phyloP scores from a whole-genome alignment of 2,113 vertebrate species.

The Siphamia tubifer region DNA sequence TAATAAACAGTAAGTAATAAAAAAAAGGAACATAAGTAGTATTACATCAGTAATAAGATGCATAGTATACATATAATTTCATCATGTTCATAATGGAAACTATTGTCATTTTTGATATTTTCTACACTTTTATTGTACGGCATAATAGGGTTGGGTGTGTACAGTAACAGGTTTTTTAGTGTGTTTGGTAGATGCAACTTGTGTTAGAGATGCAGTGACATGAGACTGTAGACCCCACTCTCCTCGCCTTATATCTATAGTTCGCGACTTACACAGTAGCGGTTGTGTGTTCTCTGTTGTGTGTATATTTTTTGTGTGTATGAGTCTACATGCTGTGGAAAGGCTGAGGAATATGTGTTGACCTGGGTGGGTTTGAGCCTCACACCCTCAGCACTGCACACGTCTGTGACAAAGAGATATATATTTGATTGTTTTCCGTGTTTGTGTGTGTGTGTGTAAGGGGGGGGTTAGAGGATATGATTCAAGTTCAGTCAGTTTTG shows the following conservation, averaged over 20 bases:
- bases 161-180: neutral
- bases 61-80: too few relatives aligned
- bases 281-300: conserved; percentile 2
- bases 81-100: too few relatives aligned
- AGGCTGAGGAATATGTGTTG: neutral
- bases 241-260: conserved; percentile 5
- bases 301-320: neutral
- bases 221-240: neutral
- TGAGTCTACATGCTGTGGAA: conserved; percentile 7
- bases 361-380: neutral
- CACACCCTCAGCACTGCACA: neutral
- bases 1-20: too few relatives aligned
- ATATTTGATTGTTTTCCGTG: neutral
- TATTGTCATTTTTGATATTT: neutral
- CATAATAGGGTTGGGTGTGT: neutral
- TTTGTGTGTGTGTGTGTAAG: neutral
- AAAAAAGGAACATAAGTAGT: too few relatives aligned
- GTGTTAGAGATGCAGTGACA: conserved; percentile 1
- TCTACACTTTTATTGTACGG: neutral
- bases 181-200: conserved; percentile 1
- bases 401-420: neutral
- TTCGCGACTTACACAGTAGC: conserved; percentile 22
- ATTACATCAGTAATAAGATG: too few relatives aligned
- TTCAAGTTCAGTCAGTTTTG: conserved; percentile 30
- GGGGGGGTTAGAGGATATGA: conserved; percentile 60